These are phyloP conservation scores for Larimichthys polyactis DNA, from an alignment of 2,113 vertebrate species.

Conservation along the genomic window DNA sequence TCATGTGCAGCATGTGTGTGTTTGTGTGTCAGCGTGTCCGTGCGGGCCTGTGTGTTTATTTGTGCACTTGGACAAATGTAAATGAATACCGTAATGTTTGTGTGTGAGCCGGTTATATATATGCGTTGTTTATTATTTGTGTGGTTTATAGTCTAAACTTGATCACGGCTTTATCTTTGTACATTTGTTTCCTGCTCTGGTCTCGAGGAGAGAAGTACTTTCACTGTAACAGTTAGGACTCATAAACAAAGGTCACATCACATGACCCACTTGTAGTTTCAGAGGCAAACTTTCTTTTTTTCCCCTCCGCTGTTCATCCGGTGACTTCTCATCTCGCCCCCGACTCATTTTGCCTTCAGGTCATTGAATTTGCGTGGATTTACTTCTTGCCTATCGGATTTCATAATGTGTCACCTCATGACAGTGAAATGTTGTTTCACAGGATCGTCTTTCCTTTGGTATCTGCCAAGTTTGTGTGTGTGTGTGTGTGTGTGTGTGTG, in stretches of 20 bases:
- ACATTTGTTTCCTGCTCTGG: not conserved
- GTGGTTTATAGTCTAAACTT: not conserved
- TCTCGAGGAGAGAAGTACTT: not conserved
- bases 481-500: not conserved
- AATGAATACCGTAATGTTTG: not conserved
- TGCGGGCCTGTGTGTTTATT: not conserved
- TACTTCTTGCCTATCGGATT: not conserved
- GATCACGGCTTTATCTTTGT: not conserved
- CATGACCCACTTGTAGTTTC: not conserved
- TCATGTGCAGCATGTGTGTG: not conserved
- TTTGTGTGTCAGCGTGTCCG: not conserved
- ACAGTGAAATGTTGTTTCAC: not conserved
- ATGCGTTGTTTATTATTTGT: not conserved
- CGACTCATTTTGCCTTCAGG: not conserved
- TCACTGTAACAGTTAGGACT: not conserved
- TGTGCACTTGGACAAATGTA: not conserved
- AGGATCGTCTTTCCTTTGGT: not conserved
- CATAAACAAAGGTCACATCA: constrained; percentile 19
- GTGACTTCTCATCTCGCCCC: not conserved
- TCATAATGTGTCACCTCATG: not conserved
- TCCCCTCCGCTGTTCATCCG: not conserved
- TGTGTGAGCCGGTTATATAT: not conserved
- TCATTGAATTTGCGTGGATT: not conserved
- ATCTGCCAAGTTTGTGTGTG: not conserved
- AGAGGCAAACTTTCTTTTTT: not conserved